Evolutionary conservation across 1,140 invertebrate genomes (phyloP), one percentile per base, ranked within the genome.

Genomic region (Magallana angulata): DNA sequence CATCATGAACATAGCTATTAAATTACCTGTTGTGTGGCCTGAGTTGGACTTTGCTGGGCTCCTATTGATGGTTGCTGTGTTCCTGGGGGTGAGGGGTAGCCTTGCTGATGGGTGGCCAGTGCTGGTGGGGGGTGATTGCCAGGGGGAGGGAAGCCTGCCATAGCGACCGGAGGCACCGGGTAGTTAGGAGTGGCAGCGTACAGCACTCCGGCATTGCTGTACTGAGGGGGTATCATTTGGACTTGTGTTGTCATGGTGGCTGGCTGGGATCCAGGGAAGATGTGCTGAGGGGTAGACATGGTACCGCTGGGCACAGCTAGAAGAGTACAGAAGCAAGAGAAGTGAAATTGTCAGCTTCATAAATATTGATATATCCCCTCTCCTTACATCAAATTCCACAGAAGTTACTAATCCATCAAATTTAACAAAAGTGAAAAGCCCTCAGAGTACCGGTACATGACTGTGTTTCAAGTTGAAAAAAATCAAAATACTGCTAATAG

Each of bases 161-260:
- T 30, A 36, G 68, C 18, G 12, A 76, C 68, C 9, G 68, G 68
- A 12, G 68, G 68, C 24, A 30, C 68, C 4, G 68, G 68, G 24
- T 30, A 76, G 14, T 12, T 76, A 24, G 68, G 68, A 5, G 18
- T 24, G 24, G 68, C 68, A 30, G 68, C 18, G 30, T 76, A 76
- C 24, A 76, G 68, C 5, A 76, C 68, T 24, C 24, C 68, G 12
- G 8, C 36, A 12, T 76, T 76, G 8, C 24, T 30, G 68, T 30
- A 76, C 24, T 76, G 68, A 11, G 68, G 24, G 7, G 68, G 68
- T 18, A 76, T 76, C 68, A 76, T 76, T 76, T 76, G 68, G 36
- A 76, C 68, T 76, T 76, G 68, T 76, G 68, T 76, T 76, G 68
- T 76, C 68, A 76, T 76, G 68, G 68, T 24, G 9, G 68, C 68